Base-by-base conservation (phyloP, 2,888 invertebrate genomes). In the Sialis fuliginosa region DNA sequence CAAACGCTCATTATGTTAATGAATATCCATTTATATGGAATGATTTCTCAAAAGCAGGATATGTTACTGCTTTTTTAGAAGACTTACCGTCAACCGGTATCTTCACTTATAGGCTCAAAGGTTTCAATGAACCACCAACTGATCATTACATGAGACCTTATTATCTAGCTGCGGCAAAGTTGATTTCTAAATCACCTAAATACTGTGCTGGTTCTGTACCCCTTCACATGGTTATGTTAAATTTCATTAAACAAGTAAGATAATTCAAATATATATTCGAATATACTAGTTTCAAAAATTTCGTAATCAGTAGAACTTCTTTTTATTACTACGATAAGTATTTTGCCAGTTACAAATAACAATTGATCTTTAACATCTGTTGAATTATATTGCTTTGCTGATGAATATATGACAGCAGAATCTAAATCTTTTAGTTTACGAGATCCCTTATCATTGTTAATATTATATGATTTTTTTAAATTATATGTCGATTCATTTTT, bases 131-230 rank as follows among this genome's bases (percentile, higher is more conserved):
- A 3, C 79, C 79, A 54, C 95, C 95, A 0, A 89, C 92, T 0
- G 87, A 93, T 65, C 92, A 93, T 62, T 93, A 91, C 60, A 77
- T 91, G 66, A 67, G 92, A 33, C 75, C 88, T 0, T 91, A 81
- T 62, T 87, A 81, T 57, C 57, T 85, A 9, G 81, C 83, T 22
- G 75, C 80, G 8, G 63, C 69, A 5, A 70, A 70, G 2, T 69
- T 74, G 48, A 69, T 71, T 48, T 65, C 62, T 43, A 67, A 70
- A 33, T 75, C 72, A 55, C 71, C 72, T 32, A 66, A 69, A 48
- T 71, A 70, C 51, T 89, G 89, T 58, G 67, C 84, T 12, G 87
- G 87, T 0, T 76, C 78, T 12, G 70, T 71, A 9, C 81, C 87
- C 0, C 70, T 81, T 40, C 88, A 87, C 59, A 63, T 70, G 52